Evolutionary conservation across 2,113 vertebrate species (phyloP), one percentile per base, ranked within the genome.

Genomic region (Ascaphus truei): DNA sequence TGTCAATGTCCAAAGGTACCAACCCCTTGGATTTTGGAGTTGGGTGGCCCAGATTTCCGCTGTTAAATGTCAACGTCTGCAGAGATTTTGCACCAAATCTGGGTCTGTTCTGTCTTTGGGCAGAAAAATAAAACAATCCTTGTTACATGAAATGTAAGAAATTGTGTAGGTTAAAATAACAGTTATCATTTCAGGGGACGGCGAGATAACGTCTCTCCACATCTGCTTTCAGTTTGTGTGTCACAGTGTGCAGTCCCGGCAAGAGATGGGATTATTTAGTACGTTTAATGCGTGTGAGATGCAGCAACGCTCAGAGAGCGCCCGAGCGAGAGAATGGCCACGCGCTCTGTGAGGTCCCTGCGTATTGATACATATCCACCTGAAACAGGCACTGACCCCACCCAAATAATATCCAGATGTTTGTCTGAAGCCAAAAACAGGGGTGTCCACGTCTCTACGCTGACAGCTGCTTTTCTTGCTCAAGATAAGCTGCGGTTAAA

Each of bases 141-240:
- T 65, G 52, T 33, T 60, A 61, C 26, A 66, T 67, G 71, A 73
- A 66, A 67, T 59, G 51, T 7, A 65, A 76, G 61, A 45, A 34
- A 31, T 72, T 45, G 3, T 57, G 12, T 7, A 48, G 66, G 67
- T 77, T 27, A 60, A 73, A 72, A 67, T 62, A 62, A 73, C 55
- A 22, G 25, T 23, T 76, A 30, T 22, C 36, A 58, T 65, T 73
- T 75, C 16, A n/a, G 26, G 52, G 16, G 66, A 22, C 51, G 57
- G 7, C 18, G 53, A 25, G 75, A 10, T 47, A 1, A 31, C 12
- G 65, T 73, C 37, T 51, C 29, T 71, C 71, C 3, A 73, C 74
- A 75, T 78, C 72, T 81, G 75, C 71, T 76, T 68, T 30, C 27
- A 47, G 34, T 72, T 81, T 77, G 63, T 25, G 1, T 64, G 10